phyloP scores from a whole-genome alignment of 2,113 vertebrate genomes.

The Malurus alboscapulatus region DNA sequence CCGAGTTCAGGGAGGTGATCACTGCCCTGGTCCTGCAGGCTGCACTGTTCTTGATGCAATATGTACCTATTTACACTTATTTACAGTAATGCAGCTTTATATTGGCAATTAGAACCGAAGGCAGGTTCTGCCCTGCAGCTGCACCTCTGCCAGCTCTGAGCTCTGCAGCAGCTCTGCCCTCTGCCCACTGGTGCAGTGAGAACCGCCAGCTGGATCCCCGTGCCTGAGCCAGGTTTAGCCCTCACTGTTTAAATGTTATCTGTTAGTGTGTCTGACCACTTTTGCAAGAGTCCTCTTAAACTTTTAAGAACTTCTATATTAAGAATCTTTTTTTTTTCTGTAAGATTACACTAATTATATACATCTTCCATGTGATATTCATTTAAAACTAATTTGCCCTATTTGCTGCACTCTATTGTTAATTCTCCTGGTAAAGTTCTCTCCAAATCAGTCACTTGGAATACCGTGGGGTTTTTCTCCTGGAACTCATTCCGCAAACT shows the following conservation, averaged over 20 bases:
- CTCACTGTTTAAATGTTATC: background rate
- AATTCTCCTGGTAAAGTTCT: background rate
- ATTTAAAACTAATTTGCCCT: background rate
- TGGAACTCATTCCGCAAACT: background rate
- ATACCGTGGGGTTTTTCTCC: background rate
- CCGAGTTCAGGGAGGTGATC: fast-evolving
- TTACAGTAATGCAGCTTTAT: background rate
- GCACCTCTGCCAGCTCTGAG: background rate
- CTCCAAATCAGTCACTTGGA: background rate
- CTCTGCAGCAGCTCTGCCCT: background rate
- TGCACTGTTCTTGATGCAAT: background rate
- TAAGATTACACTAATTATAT: background rate
- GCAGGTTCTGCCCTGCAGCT: background rate
- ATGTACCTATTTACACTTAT: background rate
- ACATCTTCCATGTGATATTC: background rate
- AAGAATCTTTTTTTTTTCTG: background rate
- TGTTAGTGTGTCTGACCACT: background rate
- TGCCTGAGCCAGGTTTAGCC: background rate
- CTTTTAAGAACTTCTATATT: background rate
- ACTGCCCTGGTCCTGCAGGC: background rate
- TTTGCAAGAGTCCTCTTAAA: background rate
- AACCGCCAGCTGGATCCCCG: fast-evolving
- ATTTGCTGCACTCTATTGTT: background rate
- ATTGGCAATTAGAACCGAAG: background rate
- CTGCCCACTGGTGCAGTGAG: background rate